Evolutionary conservation across 2,797 vertebrate genomes (phyloP).

Genomic region (Champsocephalus esox): DNA sequence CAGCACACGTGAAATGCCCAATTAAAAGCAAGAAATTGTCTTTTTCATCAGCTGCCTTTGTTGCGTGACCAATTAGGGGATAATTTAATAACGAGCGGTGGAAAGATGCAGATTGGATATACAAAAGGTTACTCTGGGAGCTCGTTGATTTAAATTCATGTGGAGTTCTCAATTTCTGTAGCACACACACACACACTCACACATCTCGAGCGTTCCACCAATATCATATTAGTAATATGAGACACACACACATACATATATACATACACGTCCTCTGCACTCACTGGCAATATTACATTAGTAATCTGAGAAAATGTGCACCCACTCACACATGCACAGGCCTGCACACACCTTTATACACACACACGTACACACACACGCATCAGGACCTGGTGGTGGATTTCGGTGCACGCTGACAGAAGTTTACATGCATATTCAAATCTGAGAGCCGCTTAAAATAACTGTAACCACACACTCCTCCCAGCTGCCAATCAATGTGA

Average conservation of each 20-base stretch:
- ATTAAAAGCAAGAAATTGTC: constrained; percentile 93
- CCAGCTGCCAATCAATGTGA: constrained; percentile 73
- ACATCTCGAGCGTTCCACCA: constrained; percentile 59
- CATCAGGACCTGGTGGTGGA: constrained; percentile 31
- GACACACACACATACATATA: constrained; percentile 45
- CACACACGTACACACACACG: constrained; percentile 11
- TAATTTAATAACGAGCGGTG: constrained; percentile 93
- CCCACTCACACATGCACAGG: constrained; percentile 29
- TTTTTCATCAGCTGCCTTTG: constrained; percentile 94
- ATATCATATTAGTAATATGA: constrained; percentile 77
- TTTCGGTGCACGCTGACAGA: constrained; percentile 40
- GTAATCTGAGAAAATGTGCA: constrained; percentile 66
- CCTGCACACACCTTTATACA: constrained; percentile 32
- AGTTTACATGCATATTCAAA: constrained; percentile 73
- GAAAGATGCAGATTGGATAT: constrained; percentile 90
- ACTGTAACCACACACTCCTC: constrained; percentile 65
- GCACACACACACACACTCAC: constrained; percentile 47
- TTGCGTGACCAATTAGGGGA: constrained; percentile 95
- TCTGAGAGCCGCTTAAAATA: constrained; percentile 69
- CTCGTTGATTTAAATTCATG: constrained; percentile 85
- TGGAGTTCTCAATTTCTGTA: constrained; percentile 69
- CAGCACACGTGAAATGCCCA: constrained; percentile 92
- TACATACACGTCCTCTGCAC: constrained; percentile 31
- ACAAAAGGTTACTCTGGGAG: constrained; percentile 90
- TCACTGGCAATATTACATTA: constrained; percentile 60